phyloP scores from a whole-genome alignment of 2,797 vertebrate genomes.

The Threskiornis aethiopicus region DNA sequence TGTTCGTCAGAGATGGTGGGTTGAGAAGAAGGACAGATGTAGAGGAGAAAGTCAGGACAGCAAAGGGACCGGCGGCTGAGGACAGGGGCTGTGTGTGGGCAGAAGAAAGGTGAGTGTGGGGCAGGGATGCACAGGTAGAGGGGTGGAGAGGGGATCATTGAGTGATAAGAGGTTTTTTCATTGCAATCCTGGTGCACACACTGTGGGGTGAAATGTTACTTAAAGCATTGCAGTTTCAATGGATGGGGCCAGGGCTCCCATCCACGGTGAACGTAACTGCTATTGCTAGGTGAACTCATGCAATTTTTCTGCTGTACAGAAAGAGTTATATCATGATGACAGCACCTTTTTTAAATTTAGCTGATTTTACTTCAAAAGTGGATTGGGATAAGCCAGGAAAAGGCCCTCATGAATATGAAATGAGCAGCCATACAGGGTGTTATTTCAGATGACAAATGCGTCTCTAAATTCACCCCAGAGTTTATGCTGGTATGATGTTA shows the following conservation, averaged over 20 bases:
- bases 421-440: rapidly evolving
- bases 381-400: not conserved
- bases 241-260: not conserved
- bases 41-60: not conserved
- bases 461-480: not conserved
- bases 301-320: not conserved
- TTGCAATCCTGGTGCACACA: not conserved
- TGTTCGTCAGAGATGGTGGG: not conserved
- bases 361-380: not conserved
- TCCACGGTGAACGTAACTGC: rapidly evolving
- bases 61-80: rapidly evolving
- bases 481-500: not conserved
- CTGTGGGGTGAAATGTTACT: not conserved
- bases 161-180: not conserved
- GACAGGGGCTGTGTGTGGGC: not conserved
- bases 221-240: rapidly evolving
- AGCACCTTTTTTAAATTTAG: not conserved
- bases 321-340: not conserved
- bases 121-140: not conserved
- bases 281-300: not conserved
- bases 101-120: not conserved
- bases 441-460: not conserved
- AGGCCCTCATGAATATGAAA: not conserved
- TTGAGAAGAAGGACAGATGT: not conserved
- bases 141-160: not conserved